Percentiles rank a stretch among this genome's conserved stretches.
Evolutionary conservation across 2,113 vertebrate species (phyloP).

Genomic region (Cheilinus undulatus): DNA sequence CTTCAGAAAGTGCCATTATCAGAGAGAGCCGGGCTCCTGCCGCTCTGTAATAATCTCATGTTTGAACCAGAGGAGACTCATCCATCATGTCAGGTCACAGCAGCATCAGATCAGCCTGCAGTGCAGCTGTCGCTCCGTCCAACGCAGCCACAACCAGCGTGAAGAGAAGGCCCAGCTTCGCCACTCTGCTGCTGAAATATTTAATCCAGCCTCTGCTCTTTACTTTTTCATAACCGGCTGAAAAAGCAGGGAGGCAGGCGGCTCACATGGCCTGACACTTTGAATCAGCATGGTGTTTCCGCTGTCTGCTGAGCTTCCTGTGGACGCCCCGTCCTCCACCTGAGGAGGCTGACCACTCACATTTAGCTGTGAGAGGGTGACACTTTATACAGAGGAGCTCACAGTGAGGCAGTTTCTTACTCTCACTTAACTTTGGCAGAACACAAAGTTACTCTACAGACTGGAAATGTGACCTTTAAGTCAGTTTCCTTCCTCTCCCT

Average conservation of each 20-base stretch:
- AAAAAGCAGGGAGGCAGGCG: conserved; percentile 64
- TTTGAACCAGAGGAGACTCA: not conserved
- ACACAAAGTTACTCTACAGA: not conserved
- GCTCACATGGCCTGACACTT: conserved; percentile 64
- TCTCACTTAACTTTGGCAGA: not conserved
- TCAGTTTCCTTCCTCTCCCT: no score
- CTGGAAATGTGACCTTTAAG: no score
- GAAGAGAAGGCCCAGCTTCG: conserved; percentile 15
- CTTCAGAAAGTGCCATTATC: conserved; percentile 3
- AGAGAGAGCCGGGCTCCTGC: not conserved
- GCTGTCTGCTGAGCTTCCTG: conserved; percentile 35
- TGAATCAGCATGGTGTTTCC: conserved; percentile 54
- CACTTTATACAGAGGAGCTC: not conserved
- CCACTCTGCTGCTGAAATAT: conserved; percentile 74
- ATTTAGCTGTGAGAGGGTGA: not conserved
- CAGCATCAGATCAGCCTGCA: conserved; percentile 32
- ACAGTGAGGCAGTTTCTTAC: not conserved
- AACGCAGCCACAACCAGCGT: not conserved
- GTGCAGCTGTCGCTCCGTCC: not conserved
- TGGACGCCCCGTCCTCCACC: not conserved
- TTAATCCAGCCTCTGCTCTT: conserved; percentile 61
- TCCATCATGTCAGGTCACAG: conserved; percentile 31
- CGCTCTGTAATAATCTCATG: conserved; percentile 20
- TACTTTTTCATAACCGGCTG: conserved; percentile 73
- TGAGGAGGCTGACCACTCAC: not conserved